Base-by-base conservation (phyloP, 2,888 invertebrate genomes). In the Acronicta leporina region DNA sequence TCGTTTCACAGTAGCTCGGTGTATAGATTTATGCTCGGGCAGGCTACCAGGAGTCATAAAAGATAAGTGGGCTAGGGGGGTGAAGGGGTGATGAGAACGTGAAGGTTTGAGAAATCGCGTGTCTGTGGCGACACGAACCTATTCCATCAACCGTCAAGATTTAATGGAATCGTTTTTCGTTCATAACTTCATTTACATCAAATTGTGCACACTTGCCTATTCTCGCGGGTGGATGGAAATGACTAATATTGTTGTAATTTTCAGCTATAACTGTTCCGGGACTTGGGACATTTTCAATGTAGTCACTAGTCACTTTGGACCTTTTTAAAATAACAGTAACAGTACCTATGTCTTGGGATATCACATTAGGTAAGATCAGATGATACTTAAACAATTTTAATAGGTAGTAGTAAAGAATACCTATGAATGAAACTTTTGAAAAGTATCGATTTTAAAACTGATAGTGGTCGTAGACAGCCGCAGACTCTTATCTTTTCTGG, bases 311-410 rank as follows among this genome's bases (percentile, higher is more conserved):
- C 7, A 38, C 38, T 70, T 68, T 54, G 13, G 11, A 44, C n/a
- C n/a, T 47, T 45, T 47, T 54, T 56, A 46, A 14, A 53, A 30
- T 41, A 16, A 45, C 4, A 33, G 13, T 47, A n/a, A n/a, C n/a
- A n/a, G n/a, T n/a, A n/a, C 82, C 53, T 47, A 92, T 92, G 92
- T 83, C 89, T 63, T 93, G 93, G 93, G 93, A 93, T 64, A 76
- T 93, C 15, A 92, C 93, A 46, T 83, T 90, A 67, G 91, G 92
- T 92, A 85, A 84, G 82, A 27, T 50, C 7, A 27, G 14, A 2
- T n/a, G 1, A 27, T 27, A 7, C 27, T 5, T 27, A 27, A 25
- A 5, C 25, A n/a, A n/a, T n/a, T n/a, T n/a, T n/a, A n/a, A n/a
- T n/a, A n/a, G n/a, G n/a, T n/a, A n/a, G n/a, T n/a, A n/a, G n/a